Evolutionary conservation across 2,797 vertebrate genomes (phyloP).

Genomic region (Nothura maculosa): DNA sequence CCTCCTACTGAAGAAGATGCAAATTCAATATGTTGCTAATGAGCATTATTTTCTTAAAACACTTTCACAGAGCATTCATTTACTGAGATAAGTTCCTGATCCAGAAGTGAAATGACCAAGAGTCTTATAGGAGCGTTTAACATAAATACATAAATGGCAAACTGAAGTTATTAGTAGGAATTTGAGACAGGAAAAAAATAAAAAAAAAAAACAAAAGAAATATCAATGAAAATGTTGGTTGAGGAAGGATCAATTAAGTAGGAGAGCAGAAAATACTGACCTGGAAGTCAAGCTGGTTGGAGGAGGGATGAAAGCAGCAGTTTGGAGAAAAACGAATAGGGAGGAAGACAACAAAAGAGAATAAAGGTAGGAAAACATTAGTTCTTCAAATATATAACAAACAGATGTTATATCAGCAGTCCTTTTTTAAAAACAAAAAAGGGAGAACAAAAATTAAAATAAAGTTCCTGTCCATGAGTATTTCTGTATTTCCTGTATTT

Average conservation of each 20-base stretch:
- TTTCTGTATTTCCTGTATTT: background rate
- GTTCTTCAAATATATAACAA: constrained; percentile 78
- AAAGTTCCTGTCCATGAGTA: background rate
- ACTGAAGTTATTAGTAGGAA: constrained; percentile 18
- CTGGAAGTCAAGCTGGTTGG: constrained; percentile 94
- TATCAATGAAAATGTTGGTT: constrained; percentile 69
- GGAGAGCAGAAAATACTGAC: constrained; percentile 86
- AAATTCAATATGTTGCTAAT: constrained; percentile 64
- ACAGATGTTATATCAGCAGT: constrained; percentile 75
- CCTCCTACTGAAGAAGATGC: constrained; percentile 69
- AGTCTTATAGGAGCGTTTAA: constrained; percentile 12
- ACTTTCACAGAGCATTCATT: constrained; percentile 52
- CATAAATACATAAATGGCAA: background rate
- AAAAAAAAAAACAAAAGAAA: constrained; percentile 23
- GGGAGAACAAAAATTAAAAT: background rate
- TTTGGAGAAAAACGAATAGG: constrained; percentile 80
- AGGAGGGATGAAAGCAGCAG: constrained; percentile 83
- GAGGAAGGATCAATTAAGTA: constrained; percentile 59
- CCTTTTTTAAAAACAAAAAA: constrained; percentile 26
- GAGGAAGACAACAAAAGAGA: constrained; percentile 78
- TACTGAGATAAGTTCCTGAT: constrained; percentile 50
- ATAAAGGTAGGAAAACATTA: constrained; percentile 83
- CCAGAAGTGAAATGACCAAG: constrained; percentile 20
- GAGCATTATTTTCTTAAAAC: constrained; percentile 64
- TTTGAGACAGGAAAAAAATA: background rate